Evolutionary conservation across 1,140 invertebrate species (phyloP), one percentile per base, ranked within the genome.

Genomic region (Maniola jurtina): DNA sequence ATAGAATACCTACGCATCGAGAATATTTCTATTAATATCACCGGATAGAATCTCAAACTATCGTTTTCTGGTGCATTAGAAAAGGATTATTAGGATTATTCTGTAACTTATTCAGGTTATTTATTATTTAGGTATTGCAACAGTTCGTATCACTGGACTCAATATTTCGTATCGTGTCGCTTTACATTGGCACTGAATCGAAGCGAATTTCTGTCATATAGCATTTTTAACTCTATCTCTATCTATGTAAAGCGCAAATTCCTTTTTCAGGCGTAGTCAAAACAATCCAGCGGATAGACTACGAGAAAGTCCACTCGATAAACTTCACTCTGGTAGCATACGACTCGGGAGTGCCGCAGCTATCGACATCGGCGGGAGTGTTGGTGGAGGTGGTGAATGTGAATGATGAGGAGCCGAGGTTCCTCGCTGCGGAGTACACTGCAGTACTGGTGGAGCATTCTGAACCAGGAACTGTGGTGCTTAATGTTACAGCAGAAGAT

Each of bases 331-430:
- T 97, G 0, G 91, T 95, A 0, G 97, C 96, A 0, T 95, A 94
- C 72, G 97, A 98, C 88, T 94, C 94, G 0, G 97, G 97, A 10
- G 93, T 97, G 0, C 97, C 97, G 2, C 94, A 95, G 73, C 89
- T 95, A 50, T 95, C 94, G 7, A 93, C 96, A 0, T 92, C 94
- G 0, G 96, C 96, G 0, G 92, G 93, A 13, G 93, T 99, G 5
- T 93, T 91, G 7, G 95, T 98, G 0, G 93, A 94, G 45, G 93
- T 98, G 11, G 92, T 95, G 16, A 98, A 98, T 80, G 93, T 97
- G 0, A 98, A 98, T 76, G 97, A 98, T 79, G 96, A 97, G 75
- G 93, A 94, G 83, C 97, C 97, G 0, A 91, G 93, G 45, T 98
- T 98, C 79, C 84, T 92, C 58, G 88, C 93, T 80, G 74, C 89